Conservation (phyloP, 2,888 invertebrate genomes). For the Euclidia mi region DNA sequence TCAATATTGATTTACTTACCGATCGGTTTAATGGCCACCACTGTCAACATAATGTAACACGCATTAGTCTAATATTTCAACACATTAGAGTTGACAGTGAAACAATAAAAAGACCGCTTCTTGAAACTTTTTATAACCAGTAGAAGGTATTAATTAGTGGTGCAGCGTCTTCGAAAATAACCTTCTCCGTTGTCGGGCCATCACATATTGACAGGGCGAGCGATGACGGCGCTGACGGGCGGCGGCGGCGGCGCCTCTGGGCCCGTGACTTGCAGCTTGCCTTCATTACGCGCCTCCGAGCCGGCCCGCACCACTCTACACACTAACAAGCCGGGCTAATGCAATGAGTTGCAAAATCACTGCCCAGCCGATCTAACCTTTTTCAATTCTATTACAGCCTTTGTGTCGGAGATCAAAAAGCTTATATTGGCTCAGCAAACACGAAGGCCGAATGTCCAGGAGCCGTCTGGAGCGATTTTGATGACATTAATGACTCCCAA, state of each 20-base stretch:
- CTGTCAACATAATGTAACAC: slow-evolving; percentile 51
- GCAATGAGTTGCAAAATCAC: slow-evolving; percentile 88
- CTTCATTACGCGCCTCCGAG: slow-evolving; percentile 81
- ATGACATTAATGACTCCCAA: slow-evolving; percentile 87
- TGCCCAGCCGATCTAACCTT: slow-evolving; percentile 52
- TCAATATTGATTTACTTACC: slow-evolving; percentile 52
- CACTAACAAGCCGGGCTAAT: slow-evolving; percentile 89
- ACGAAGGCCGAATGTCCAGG: slow-evolving; percentile 66
- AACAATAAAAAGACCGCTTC: slow-evolving; percentile 81
- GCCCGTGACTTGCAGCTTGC: slow-evolving; percentile 85
- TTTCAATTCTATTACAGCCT: slow-evolving; percentile 59
- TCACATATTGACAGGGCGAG: slow-evolving; percentile 83
- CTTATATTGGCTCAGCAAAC: slow-evolving; percentile 53
- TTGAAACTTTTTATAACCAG: slow-evolving; percentile 75
- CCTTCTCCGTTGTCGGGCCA: slow-evolving; percentile 84
- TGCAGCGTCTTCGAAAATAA: slow-evolving; percentile 85
- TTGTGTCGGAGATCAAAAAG: slow-evolving; percentile 54
- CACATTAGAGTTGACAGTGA: slow-evolving; percentile 75
- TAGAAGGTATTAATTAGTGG: slow-evolving; percentile 87
- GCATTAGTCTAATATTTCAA: slow-evolving; percentile 62
- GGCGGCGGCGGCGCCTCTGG: slow-evolving; percentile 77
- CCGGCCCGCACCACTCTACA: slow-evolving; percentile 61
- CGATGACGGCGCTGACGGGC: slow-evolving; percentile 80
- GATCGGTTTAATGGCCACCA: slow-evolving; percentile 37
- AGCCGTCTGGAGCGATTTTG: slow-evolving; percentile 80